Conservation (phyloP, 2,113 vertebrate genomes). For the Dipodomys merriami region DNA sequence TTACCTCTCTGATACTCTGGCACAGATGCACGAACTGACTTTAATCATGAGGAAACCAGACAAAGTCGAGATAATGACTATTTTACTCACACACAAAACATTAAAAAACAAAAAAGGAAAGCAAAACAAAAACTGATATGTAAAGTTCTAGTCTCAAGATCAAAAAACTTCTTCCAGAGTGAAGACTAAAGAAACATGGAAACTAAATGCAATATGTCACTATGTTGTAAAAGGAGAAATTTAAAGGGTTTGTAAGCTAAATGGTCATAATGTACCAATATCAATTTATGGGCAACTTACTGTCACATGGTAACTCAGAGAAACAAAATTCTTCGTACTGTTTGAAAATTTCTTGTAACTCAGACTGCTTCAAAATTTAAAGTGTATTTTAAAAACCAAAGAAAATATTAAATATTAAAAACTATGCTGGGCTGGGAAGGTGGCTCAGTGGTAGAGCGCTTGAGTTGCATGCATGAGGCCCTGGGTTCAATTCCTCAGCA, state of each 20-base stretch:
- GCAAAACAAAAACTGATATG: not conserved
- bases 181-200: not conserved
- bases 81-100: not conserved
- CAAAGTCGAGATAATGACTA: not conserved
- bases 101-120: too few relatives aligned
- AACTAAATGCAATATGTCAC: conserved; percentile 13
- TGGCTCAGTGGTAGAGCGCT: too few relatives aligned
- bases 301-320: conserved; percentile 19
- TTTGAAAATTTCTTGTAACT: conserved; percentile 31
- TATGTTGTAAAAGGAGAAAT: conserved; percentile 24
- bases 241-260: not conserved
- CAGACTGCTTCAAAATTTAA: conserved; percentile 54
- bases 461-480: too few relatives aligned
- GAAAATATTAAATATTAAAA: not conserved
- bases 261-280: not conserved
- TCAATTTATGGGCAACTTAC: conserved; percentile 7
- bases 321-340: not conserved
- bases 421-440: too few relatives aligned
- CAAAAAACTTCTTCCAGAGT: conserved; percentile 9
- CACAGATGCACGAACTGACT: not conserved
- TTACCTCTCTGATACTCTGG: not conserved
- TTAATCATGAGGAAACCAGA: conserved; percentile 25
- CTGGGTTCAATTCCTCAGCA: too few relatives aligned
- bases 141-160: not conserved
- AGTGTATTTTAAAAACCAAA: conserved; percentile 57